phyloP scores from a whole-genome alignment of 1,140 invertebrate genomes.

The Drosophila ogumai region DNA sequence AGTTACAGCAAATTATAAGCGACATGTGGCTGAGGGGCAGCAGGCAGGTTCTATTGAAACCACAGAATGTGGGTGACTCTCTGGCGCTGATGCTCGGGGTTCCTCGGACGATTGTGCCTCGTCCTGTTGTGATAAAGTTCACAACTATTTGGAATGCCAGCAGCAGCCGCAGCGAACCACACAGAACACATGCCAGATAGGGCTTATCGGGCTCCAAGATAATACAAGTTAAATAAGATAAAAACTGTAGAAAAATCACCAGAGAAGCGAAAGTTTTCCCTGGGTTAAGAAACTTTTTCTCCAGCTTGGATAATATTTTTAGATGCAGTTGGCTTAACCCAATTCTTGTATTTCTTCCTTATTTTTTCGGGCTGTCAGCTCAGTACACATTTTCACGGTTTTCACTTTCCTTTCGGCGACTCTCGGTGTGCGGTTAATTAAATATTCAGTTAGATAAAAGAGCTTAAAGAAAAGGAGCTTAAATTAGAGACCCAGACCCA shows the following conservation, averaged over 20 bases:
- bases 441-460: conserved; percentile 79
- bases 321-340: conserved; percentile 53
- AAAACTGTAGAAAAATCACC: conserved; percentile 37
- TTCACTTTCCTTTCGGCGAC: conserved; percentile 42
- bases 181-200: conserved; percentile 72
- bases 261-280: conserved; percentile 33
- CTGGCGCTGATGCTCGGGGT: conserved; percentile 18
- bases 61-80: conserved; percentile 54
- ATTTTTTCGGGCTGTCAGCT: conserved; percentile 21
- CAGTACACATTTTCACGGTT: conserved; percentile 23
- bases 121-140: conserved; percentile 68
- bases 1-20: conserved; percentile 72
- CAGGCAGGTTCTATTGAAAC: conserved; percentile 22
- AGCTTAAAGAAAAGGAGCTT: conserved; percentile 73
- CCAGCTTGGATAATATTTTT: conserved; percentile 49
- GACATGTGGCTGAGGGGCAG: conserved; percentile 57
- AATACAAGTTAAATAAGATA: conserved; percentile 79
- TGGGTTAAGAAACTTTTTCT: conserved; percentile 27
- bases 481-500: conserved; percentile 41
- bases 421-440: conserved; percentile 72
- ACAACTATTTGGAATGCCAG: conserved; percentile 73
- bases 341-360: conserved; percentile 25
- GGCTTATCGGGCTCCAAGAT: conserved; percentile 65
- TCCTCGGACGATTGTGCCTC: conserved; percentile 11
- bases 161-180: conserved; percentile 47